These are phyloP conservation scores for Chromoteleia sp. DNA, from an alignment of 2,888 invertebrate species.

Conservation along the genomic window DNA sequence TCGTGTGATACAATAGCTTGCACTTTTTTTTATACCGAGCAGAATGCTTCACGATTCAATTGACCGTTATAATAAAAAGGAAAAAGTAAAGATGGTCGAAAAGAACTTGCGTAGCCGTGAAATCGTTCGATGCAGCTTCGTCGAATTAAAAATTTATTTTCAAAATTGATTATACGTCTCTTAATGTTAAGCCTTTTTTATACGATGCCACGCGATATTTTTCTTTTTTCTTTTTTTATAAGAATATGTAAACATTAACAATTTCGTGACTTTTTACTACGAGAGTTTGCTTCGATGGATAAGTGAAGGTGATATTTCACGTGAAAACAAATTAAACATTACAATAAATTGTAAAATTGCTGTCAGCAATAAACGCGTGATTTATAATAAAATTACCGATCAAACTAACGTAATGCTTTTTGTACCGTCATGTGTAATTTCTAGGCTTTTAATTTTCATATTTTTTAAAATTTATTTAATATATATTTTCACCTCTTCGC, in stretches of 20 bases:
- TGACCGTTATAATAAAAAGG: neutral
- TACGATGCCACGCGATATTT: constrained; percentile 42
- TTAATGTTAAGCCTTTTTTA: constrained; percentile 58
- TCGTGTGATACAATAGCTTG: constrained; percentile 19
- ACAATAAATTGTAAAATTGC: constrained; percentile 48
- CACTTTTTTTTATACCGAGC: constrained; percentile 15
- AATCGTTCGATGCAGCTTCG: constrained; percentile 35
- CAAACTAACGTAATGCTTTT: constrained; percentile 45
- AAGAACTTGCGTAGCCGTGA: constrained; percentile 14
- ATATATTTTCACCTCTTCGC: neutral
- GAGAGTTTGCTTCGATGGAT: constrained; percentile 17
- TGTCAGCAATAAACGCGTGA: constrained; percentile 57
- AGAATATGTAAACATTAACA: constrained; percentile 9
- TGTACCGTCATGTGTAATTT: constrained; percentile 33
- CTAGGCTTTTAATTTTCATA: constrained; percentile 21
- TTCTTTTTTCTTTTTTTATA: constrained; percentile 5
- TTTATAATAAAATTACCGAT: constrained; percentile 59
- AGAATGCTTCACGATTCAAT: neutral
- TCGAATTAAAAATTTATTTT: constrained; percentile 43
- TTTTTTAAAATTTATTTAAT: constrained; percentile 18
- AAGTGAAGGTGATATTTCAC: constrained; percentile 19
- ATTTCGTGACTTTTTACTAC: constrained; percentile 57
- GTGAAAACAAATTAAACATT: constrained; percentile 23
- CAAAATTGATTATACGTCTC: constrained; percentile 42
- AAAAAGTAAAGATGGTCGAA: neutral